These are phyloP conservation scores for Leptinotarsa tumamoca DNA, from an alignment of 2,888 invertebrate genomes.

Conservation along the genomic window DNA sequence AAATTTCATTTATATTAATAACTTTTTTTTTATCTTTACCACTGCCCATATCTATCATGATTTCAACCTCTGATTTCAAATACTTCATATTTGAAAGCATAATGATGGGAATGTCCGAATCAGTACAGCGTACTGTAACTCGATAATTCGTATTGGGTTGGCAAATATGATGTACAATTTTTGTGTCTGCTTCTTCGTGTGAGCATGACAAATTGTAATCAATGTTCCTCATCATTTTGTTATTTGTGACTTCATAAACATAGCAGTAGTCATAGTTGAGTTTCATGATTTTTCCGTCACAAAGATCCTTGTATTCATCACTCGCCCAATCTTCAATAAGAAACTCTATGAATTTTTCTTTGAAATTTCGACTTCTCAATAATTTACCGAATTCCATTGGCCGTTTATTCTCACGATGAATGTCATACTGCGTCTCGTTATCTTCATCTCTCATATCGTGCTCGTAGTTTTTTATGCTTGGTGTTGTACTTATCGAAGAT, in stretches of 20 bases:
- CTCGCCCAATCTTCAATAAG: constrained; percentile 1
- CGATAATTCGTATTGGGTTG: no score
- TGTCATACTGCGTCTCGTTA: background rate
- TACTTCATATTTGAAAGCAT: background rate
- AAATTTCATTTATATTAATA: background rate
- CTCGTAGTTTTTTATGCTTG: constrained; percentile 3
- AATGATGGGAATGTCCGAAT: background rate
- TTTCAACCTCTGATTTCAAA: background rate
- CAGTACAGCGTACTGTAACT: background rate
- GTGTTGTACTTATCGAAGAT: background rate
- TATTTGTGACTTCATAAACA: background rate
- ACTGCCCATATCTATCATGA: background rate
- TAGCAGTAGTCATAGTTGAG: background rate
- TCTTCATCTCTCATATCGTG: background rate
- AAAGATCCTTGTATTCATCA: background rate
- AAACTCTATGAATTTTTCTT: background rate
- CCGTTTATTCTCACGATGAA: background rate
- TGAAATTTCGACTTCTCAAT: background rate
- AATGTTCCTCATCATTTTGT: background rate
- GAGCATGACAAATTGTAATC: background rate
- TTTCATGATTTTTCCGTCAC: background rate
- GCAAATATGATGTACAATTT: no score
- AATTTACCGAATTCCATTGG: background rate
- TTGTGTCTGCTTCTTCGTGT: background rate
- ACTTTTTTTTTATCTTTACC: background rate